phyloP scores from a whole-genome alignment of 1,140 invertebrate species.

The Prorops nasuta region DNA sequence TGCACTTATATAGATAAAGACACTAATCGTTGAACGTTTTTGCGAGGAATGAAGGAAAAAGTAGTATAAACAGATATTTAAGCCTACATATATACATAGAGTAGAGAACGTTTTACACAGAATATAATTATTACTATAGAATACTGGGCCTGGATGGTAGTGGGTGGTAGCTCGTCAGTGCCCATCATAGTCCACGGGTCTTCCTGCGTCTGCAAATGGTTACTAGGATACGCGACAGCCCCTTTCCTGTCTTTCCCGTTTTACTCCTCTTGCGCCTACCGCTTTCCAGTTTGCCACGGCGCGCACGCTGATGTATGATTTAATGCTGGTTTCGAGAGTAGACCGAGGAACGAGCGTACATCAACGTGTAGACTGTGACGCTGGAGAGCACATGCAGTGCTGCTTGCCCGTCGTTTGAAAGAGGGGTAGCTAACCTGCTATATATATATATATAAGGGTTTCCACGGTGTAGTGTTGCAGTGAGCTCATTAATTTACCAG shows the following conservation, averaged over 20 bases:
- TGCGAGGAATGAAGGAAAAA: too few relatives aligned
- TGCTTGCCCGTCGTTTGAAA: too few relatives aligned
- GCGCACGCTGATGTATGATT: slow-evolving; percentile 50
- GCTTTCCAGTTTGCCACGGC: slow-evolving; percentile 12
- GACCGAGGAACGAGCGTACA: slow-evolving; percentile 38
- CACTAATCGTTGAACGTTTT: too few relatives aligned
- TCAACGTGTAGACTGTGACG: too few relatives aligned
- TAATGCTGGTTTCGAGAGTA: slow-evolving; percentile 48
- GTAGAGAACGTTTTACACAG: too few relatives aligned
- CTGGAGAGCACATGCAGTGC: too few relatives aligned
- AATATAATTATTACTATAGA: too few relatives aligned
- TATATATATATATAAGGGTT: slow-evolving; percentile 39
- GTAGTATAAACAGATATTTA: too few relatives aligned
- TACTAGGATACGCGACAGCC: slow-evolving; percentile 39
- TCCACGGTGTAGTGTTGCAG: slow-evolving; percentile 50
- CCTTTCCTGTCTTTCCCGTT: slow-evolving; percentile 22
- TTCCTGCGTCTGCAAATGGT: slow-evolving; percentile 22
- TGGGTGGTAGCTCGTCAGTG: too few relatives aligned
- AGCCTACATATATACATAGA: too few relatives aligned
- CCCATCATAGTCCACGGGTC: slow-evolving; percentile 16
- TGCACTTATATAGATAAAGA: too few relatives aligned
- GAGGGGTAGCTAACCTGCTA: not conserved
- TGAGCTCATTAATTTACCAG: slow-evolving; percentile 55
- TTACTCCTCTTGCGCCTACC: slow-evolving; percentile 22
- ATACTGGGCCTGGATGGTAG: too few relatives aligned